These are phyloP conservation scores for Sebastes reedi DNA, from an alignment of 2,797 vertebrate genomes.

Conservation along the genomic window DNA sequence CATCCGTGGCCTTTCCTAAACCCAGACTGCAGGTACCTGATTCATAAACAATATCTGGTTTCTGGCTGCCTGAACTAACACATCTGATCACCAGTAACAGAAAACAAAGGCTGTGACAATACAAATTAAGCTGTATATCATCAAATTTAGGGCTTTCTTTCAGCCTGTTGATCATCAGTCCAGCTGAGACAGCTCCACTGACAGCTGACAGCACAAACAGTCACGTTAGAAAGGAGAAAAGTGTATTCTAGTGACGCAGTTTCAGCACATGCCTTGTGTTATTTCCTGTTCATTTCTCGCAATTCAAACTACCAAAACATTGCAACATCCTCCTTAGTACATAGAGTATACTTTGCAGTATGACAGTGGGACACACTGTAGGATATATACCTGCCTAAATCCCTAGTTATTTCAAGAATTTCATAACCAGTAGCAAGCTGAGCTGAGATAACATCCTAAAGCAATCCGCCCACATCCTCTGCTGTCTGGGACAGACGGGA, in stretches of 20 bases:
- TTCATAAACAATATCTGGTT: not conserved
- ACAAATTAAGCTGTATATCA: not conserved
- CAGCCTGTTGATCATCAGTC: not conserved
- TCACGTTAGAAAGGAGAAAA: not conserved
- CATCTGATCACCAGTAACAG: not conserved
- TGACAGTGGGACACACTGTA: not conserved
- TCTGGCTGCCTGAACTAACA: not conserved
- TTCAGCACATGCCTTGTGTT: not conserved
- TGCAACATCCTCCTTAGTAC: not conserved
- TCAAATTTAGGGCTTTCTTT: not conserved
- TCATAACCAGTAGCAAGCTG: not conserved
- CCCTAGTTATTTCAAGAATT: not conserved
- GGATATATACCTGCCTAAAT: not conserved
- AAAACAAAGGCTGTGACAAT: not conserved
- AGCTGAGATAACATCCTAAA: not conserved
- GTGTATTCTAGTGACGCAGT: not conserved
- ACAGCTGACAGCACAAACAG: not conserved
- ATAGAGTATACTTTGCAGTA: not conserved
- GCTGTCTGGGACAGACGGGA: not conserved
- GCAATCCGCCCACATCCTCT: not conserved
- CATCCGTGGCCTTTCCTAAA: too few species aligned
- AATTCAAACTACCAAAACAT: not conserved
- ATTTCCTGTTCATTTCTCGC: not conserved
- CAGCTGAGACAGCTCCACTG: not conserved
- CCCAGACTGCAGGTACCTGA: too few species aligned